A percentile compares a stretch with the other conserved stretches of the same genome.
Evolutionary conservation across 2,113 vertebrate genomes (phyloP).

Genomic region (Peromyscus californicus): DNA sequence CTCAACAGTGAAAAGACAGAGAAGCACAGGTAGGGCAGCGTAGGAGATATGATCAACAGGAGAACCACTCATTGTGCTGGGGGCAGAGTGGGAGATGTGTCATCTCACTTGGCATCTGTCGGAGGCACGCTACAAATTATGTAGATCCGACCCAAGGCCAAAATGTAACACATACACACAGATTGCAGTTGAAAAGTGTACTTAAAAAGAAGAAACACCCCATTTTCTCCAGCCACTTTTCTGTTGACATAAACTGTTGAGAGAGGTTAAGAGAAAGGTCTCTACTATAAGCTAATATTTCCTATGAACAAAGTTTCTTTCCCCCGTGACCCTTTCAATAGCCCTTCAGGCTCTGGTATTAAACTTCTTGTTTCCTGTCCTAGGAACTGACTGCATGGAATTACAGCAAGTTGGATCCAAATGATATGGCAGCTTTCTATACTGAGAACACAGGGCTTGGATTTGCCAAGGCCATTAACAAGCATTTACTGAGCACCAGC

Average conservation of each 20-base stretch:
- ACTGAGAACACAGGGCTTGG: background rate
- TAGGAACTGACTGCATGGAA: slow-evolving; percentile 64
- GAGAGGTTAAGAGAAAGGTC: slow-evolving; percentile 57
- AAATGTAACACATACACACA: background rate
- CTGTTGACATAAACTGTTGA: slow-evolving; percentile 39
- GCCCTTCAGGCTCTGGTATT: slow-evolving; percentile 49
- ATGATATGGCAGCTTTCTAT: slow-evolving; percentile 17
- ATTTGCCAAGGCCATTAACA: slow-evolving; percentile 24
- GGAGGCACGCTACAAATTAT: background rate
- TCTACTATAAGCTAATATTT: slow-evolving; percentile 57
- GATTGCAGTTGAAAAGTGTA: slow-evolving; percentile 18
- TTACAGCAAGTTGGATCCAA: slow-evolving; percentile 62
- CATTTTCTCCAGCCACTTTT: slow-evolving; percentile 56
- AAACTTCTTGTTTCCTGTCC: slow-evolving; percentile 59
- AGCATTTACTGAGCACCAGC: slow-evolving; percentile 63
- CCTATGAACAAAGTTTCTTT: slow-evolving; percentile 57
- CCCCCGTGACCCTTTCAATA: slow-evolving; percentile 58
- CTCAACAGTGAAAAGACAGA: background rate
- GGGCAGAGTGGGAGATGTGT: background rate
- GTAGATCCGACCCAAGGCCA: background rate
- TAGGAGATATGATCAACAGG: background rate
- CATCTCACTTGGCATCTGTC: background rate
- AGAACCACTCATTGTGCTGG: background rate
- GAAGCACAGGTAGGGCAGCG: background rate
- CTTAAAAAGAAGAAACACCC: slow-evolving; percentile 47